Evolutionary conservation across 2,797 vertebrate genomes (phyloP).

Genomic region (Eospalax fontanierii): DNA sequence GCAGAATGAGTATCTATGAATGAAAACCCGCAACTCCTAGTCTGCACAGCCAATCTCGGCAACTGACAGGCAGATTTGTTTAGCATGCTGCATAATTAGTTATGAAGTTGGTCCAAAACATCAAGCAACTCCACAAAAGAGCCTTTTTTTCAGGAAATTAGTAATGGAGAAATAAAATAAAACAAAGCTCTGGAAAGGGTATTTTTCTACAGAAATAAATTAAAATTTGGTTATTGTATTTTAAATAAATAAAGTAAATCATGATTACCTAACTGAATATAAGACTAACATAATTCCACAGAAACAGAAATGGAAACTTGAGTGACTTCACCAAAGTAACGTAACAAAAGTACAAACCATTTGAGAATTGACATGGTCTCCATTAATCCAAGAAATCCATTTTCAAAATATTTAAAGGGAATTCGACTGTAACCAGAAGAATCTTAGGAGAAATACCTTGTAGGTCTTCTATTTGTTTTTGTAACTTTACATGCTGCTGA

Average conservation of each 20-base stretch:
- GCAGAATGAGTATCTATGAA: constrained; percentile 11
- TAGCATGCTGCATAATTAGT: neutral
- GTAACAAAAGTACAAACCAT: constrained; percentile 49
- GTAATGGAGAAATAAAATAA: neutral
- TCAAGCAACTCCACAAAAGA: constrained; percentile 41
- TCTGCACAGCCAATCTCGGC: neutral
- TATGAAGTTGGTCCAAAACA: constrained; percentile 14
- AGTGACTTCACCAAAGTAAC: constrained; percentile 43
- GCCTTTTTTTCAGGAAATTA: constrained; percentile 43
- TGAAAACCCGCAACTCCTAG: neutral
- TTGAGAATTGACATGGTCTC: constrained; percentile 23
- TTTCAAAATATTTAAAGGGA: constrained; percentile 64
- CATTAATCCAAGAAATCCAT: constrained; percentile 71
- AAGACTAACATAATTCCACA: constrained; percentile 37
- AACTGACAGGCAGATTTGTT: neutral
- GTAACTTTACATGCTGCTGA: constrained; percentile 91
- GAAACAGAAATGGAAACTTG: constrained; percentile 51
- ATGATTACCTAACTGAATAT: constrained; percentile 37
- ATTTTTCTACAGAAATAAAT: constrained; percentile 52
- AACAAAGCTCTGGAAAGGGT: constrained; percentile 21
- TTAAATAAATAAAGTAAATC: constrained; percentile 62
- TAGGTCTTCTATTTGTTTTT: constrained; percentile 79
- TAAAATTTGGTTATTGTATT: constrained; percentile 29
- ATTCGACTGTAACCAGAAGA: constrained; percentile 68
- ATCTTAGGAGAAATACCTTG: constrained; percentile 87